Conservation (phyloP, 1,140 invertebrate species). For the Neodiprion virginianus region DNA sequence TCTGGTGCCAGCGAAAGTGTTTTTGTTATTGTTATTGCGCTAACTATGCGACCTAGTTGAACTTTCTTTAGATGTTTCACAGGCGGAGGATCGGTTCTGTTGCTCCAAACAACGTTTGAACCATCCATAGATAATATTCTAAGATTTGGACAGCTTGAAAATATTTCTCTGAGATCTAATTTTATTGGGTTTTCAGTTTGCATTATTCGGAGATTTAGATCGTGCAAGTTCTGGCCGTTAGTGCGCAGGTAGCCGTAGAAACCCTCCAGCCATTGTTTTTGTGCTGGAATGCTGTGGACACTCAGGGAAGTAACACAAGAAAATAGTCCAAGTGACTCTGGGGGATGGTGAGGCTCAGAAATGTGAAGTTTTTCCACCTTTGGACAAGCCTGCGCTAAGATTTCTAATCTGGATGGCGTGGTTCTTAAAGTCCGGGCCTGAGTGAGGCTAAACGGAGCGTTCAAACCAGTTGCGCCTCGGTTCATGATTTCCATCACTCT, state of each 20-base stretch:
- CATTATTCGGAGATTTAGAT: constrained; percentile 52
- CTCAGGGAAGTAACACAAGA: constrained; percentile 55
- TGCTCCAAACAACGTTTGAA: constrained; percentile 49
- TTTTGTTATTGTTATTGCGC: constrained; percentile 47
- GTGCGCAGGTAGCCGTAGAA: constrained; percentile 56
- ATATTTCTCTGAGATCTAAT: constrained; percentile 53
- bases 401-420: constrained; percentile 48
- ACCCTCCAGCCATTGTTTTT: constrained; percentile 52
- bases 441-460: constrained; percentile 51
- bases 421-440: constrained; percentile 53
- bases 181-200: constrained; percentile 44
- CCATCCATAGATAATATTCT: constrained; percentile 51
- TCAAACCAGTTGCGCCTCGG: constrained; percentile 41
- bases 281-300: constrained; percentile 52
- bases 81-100: constrained; percentile 39
- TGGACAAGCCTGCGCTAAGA: constrained; percentile 57
- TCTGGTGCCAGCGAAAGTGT: constrained; percentile 52
- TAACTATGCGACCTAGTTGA: constrained; percentile 54
- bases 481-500: constrained; percentile 58
- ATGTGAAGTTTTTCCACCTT: constrained; percentile 55
- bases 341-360: constrained; percentile 57
- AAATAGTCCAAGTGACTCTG: constrained; percentile 52
- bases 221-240: constrained; percentile 48
- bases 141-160: constrained; percentile 51
- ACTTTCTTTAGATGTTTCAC: constrained; percentile 49